Base-by-base conservation (phyloP, 2,113 vertebrate species). In the Tympanuchus pallidicinctus region DNA sequence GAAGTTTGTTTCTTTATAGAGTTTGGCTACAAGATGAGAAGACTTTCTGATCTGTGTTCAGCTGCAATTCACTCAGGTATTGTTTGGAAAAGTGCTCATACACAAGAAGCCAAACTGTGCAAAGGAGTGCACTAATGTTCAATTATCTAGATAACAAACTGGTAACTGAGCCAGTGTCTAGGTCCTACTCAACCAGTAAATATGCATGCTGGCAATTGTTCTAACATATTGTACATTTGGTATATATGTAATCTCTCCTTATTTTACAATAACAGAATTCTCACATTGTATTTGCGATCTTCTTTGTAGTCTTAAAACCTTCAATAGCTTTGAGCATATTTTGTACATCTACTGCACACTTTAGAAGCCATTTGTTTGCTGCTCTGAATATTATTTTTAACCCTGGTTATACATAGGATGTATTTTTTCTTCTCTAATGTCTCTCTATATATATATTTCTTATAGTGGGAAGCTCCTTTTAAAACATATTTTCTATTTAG, bases 401-500 rank as follows among this genome's bases (percentile, higher is more conserved):
- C 20, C 22, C 10, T 12, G 40, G 9, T 21, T 47, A 27, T 45
- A 75, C 15, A 69, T 40, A 88, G 50, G 16, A 77, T 48, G 21
- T 27, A 73, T 90, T 75, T 45, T 88, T 24, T 80, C 54, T 82
- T 89, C n/a, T 66, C 10, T 30, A 66, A 27, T 82, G 43, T 87
- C 28, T 67, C 50, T 78, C 50, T 40, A 3, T 24, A 2, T 17
- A 16, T 43, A 7, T 43, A 50, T 66, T 40, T 42, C 81, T 69
- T 12, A 32, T 56, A 52, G 32, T 34, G 28, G 36, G 40, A 90
- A 69, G 22, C 73, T 92, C 83, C 77, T 74, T 93, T 86, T 90
- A 64, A 93, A 85, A 82, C 2, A 48, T 92, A 43, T 42, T 92
- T 92, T 93, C 52, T 38, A 90, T 92, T 89, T 59, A 82, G 59